Conservation (phyloP, 2,797 vertebrate genomes). For the Poecilia gillii region DNA sequence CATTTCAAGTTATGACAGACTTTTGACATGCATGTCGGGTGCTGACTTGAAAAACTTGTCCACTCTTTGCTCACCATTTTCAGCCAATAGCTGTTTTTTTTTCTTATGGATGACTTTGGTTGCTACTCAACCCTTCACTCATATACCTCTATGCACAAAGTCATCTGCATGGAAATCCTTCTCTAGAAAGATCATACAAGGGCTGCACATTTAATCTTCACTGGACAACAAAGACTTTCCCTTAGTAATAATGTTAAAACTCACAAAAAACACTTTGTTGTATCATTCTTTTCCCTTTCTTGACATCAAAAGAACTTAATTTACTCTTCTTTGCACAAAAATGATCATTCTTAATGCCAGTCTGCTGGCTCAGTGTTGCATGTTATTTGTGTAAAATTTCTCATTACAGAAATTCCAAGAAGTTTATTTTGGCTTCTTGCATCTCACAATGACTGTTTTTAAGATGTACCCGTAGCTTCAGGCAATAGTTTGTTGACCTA, state of each 20-base stretch:
- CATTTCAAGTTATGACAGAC: slow-evolving; percentile 13
- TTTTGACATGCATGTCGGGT: slow-evolving; percentile 48
- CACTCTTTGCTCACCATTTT: slow-evolving; percentile 29
- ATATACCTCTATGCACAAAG: slow-evolving; percentile 28
- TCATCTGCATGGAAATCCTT: slow-evolving; percentile 75
- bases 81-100: slow-evolving; percentile 28
- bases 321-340: neutral
- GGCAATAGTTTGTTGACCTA: neutral
- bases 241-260: slow-evolving; percentile 11
- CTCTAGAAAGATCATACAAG: slow-evolving; percentile 31
- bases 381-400: neutral
- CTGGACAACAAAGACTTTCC: slow-evolving; percentile 28
- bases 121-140: slow-evolving; percentile 22
- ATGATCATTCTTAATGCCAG: neutral
- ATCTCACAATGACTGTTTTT: neutral
- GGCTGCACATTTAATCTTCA: slow-evolving; percentile 27
- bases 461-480: neutral
- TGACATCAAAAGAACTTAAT: neutral
- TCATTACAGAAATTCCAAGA: neutral
- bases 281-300: neutral
- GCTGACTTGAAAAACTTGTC: slow-evolving; percentile 58
- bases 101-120: slow-evolving; percentile 48
- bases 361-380: neutral
- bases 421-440: neutral
- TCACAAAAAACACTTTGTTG: slow-evolving; percentile 7